Conservation (phyloP, 2,888 invertebrate genomes). For the Cephus pygmeus region DNA sequence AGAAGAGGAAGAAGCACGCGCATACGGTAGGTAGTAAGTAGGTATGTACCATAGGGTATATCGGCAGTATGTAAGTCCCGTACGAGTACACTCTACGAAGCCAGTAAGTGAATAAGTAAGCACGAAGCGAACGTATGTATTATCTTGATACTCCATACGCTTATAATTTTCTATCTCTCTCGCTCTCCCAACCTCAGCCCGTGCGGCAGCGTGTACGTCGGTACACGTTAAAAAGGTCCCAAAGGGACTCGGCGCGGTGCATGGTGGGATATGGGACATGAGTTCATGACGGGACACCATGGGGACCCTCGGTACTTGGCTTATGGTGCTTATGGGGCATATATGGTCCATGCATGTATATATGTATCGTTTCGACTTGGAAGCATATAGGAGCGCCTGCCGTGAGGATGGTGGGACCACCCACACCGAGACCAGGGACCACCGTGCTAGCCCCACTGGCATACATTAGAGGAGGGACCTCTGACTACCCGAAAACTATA, state of each 20-base stretch:
- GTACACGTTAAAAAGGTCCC: no score
- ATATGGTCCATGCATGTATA: slow-evolving; percentile 49
- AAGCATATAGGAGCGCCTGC: slow-evolving; percentile 51
- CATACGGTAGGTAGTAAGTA: slow-evolving; percentile 37
- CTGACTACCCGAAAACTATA: slow-evolving; percentile 60
- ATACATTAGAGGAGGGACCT: slow-evolving; percentile 63
- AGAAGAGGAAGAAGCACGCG: slow-evolving; percentile 20
- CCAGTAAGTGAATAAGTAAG: not conserved
- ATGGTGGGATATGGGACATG: slow-evolving; percentile 26
- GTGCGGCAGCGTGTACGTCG: no score
- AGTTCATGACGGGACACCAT: slow-evolving; percentile 21
- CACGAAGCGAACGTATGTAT: slow-evolving; percentile 8
- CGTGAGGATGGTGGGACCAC: slow-evolving; percentile 64
- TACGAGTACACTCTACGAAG: not conserved
- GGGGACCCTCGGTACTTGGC: slow-evolving; percentile 21
- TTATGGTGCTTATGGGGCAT: slow-evolving; percentile 39
- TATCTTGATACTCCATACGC: not conserved
- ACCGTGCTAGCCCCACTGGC: slow-evolving; percentile 66
- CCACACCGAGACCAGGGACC: slow-evolving; percentile 65
- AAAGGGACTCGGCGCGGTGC: not conserved
- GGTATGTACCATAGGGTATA: slow-evolving; percentile 35
- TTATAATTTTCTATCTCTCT: no score
- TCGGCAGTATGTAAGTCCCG: slow-evolving; percentile 18
- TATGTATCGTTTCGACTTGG: slow-evolving; percentile 11
- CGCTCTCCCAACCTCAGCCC: no score